Base-by-base conservation (phyloP, 2,888 invertebrate species). In the Bimastos eiseni region DNA sequence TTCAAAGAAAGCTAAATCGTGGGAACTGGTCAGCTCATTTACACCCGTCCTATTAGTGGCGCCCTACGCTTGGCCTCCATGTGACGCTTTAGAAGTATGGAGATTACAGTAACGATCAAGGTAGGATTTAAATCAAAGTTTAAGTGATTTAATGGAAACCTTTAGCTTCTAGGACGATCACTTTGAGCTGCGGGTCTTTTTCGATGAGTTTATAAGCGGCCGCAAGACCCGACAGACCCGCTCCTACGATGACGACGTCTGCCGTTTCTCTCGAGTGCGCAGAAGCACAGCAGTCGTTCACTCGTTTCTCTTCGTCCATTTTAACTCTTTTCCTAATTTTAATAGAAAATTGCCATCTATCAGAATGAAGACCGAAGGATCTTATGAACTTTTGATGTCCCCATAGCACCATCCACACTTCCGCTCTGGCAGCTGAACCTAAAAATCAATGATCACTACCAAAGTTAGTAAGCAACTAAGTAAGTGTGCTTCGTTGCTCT, bases 141-240 rank as follows among this genome's bases (percentile, higher is more conserved):
- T 70, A 4, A 70, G n/a, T 70, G 30, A 1, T 70, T 30, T 70
- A 70, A 70, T 30, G 0, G n/a, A n/a, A 91, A 95, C 95, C 95
- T 93, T 95, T 94, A 17, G 95, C 95, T 92, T 95, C 95, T 37
- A 95, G 90, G 2, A 95, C 94, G 37, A 94, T 90, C 34, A 95
- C 92, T 24, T 93, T 93, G 1, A 95, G 91, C 49, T 91, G 91
- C 8, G 93, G 93, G 34, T 94, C 94, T 90, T 92, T 93, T 89
- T 94, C 93, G 90, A 93, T 93, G 8, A 95, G 93, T 19, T 93
- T 93, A 90, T 94, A 93, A 3, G 95, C 95, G 38, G 95, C 95
- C 36, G 94, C 93, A 34, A 95, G 92, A 6, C 95, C 95, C 4
- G 94, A 94, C 89, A 95, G 93, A 0, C 95, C 95, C 33, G 93